Conservation (phyloP, 2,888 invertebrate genomes). For the Patella pellucida region DNA sequence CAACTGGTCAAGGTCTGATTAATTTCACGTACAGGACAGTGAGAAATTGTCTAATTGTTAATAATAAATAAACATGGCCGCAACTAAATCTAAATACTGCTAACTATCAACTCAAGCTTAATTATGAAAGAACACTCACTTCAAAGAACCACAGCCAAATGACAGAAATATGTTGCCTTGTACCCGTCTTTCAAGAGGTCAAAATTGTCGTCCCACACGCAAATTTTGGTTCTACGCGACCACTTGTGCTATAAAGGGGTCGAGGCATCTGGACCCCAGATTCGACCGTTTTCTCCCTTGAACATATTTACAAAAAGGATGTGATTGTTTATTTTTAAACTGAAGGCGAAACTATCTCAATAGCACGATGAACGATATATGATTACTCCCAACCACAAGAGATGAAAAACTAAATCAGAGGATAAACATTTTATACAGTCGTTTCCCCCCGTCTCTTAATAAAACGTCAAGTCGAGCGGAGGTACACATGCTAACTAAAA, state of each 20-base stretch:
- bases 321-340: constrained; percentile 25
- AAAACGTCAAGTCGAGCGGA: too few species aligned
- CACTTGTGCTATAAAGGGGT: too few species aligned
- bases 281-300: constrained; percentile 15
- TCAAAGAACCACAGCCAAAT: constrained; percentile 3
- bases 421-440: constrained; percentile 15
- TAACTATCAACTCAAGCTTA: background rate
- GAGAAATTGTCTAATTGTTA: constrained; percentile 8
- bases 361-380: constrained; percentile 16
- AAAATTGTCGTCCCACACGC: background rate
- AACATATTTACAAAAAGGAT: constrained; percentile 24
- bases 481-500: too few species aligned
- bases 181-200: background rate
- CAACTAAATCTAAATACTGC: constrained; percentile 1
- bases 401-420: constrained; percentile 18
- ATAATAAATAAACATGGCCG: background rate
- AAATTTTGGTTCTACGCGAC: background rate
- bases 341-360: constrained; percentile 13
- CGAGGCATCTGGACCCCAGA: constrained; percentile 21
- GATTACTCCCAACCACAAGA: constrained; percentile 20
- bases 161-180: constrained; percentile 8
- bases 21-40: background rate
- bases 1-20: background rate
- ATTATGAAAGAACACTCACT: background rate
- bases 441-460: too few species aligned